Conservation (phyloP, 1,140 invertebrate species). For the Papilio aristodemus region DNA sequence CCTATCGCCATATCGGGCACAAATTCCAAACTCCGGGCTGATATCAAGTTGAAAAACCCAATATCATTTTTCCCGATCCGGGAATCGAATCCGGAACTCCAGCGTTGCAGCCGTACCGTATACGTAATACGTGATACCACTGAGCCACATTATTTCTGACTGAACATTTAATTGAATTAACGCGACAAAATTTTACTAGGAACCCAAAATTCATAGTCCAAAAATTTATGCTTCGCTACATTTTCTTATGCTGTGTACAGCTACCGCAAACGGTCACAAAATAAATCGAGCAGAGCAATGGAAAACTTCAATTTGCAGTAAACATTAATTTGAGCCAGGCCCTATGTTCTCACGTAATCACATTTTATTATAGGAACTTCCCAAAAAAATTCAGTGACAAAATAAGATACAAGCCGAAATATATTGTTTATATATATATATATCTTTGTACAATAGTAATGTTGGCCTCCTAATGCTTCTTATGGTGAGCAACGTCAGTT, state of each 20-base stretch:
- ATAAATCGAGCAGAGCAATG: slow-evolving; percentile 20
- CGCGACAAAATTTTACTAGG: background rate
- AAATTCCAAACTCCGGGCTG: too few relatives aligned
- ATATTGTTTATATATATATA: background rate
- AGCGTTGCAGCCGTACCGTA: too few relatives aligned
- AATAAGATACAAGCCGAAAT: slow-evolving; percentile 9
- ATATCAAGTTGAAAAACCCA: too few relatives aligned
- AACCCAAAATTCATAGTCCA: background rate
- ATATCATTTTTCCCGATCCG: too few relatives aligned
- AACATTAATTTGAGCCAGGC: slow-evolving; percentile 16
- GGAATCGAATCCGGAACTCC: too few relatives aligned
- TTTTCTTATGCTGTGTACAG: background rate
- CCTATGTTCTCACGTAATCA: slow-evolving; percentile 23
- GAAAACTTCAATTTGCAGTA: slow-evolving; percentile 24
- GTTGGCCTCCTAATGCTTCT: too few relatives aligned
- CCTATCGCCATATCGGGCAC: too few relatives aligned
- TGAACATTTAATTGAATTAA: background rate
- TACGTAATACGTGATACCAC: too few relatives aligned
- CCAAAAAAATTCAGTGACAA: slow-evolving; percentile 16
- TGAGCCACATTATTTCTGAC: background rate
- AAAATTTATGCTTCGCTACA: background rate
- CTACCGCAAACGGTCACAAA: slow-evolving; percentile 3
- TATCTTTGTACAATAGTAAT: slow-evolving; percentile 3
- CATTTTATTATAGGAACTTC: slow-evolving; percentile 21
- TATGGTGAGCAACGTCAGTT: too few relatives aligned